Base-by-base conservation (phyloP, 1,140 invertebrate species). In the Philopotamus ludificatus region DNA sequence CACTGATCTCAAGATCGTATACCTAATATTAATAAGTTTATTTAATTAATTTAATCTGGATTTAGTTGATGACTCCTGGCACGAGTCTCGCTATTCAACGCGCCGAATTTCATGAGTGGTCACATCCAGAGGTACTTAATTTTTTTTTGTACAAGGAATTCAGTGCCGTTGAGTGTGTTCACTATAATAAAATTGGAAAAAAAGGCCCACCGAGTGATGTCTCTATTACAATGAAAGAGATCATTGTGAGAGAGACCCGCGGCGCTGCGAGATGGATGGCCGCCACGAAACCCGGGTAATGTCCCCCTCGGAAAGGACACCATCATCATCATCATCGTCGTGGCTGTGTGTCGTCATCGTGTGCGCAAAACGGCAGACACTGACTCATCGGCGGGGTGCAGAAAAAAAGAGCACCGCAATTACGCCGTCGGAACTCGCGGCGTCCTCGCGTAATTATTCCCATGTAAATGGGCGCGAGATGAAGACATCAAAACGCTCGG, bases 401-500 rank as follows among this genome's bases (percentile, higher is more conserved):
- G 4, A 34, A 34, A 34, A 34, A 34, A 7, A 12, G 28, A 34
- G 12, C 4, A 34, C 28, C 28, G 4, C 28, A 7, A 4, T 34
- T 4, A 34, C 28, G 4, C 28, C 4, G 4, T 34, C 12, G 4
- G 28, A 34, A 34, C 28, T n/a, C n/a, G 18, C 18, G 45, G 20
- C 20, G 45, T 49, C 20, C 20, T 49, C 15, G 12, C 18, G 21
- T 57, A 57, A 60, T 60, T 60, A 60, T 60, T 25, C 42, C 18
- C 47, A 23, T 22, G 57, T 60, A 47, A 60, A 60, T 60, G 57
- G 57, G 12, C 34, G 18, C 15, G 15, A 45, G 57, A 60, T 60
- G 57, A 60, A 60, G 57, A 60, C 57, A 49, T 60, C 57, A 60
- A 60, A 54, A 60, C 15, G 21, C 28, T 60, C 12, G 57, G 57